Evolutionary conservation across 2,888 invertebrate species (phyloP), one percentile per base, ranked within the genome.

Genomic region (Cephus nigrinus): DNA sequence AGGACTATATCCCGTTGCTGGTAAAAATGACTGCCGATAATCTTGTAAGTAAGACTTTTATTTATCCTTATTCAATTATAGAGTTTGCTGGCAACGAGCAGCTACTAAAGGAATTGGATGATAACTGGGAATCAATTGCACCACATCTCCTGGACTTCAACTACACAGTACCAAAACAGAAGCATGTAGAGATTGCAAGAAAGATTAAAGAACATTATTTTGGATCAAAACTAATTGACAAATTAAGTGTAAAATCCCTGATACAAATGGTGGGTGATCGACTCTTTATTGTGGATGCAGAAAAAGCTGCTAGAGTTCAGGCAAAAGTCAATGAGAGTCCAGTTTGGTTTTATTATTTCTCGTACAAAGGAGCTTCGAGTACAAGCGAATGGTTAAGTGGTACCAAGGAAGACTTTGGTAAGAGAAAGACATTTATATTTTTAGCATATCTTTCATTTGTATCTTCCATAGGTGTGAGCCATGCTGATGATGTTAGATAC

Each of bases 1-100:
- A 90, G 96, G 96, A 77, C 92, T 96, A 32, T 96, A 95, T 85
- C 96, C 96, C 36, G 95, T 94, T 69, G 94, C 94, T 86, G 93
- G 95, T 95, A 91, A 55, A 55, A 55, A 55, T 55, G 23, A 55
- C 23, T 55, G 23, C 1, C 2, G 15, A 55, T 55, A 23, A 55
- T 5, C 23, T 55, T 55, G 23, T 23, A 23, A 40, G 5, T 40
- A 23, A 55, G 9, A 23, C 9, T 55, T 9, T 5, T 55, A 23
- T 23, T 55, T 55, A 55, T 55, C 9, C 23, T 23, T 23, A 23
- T 55, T 23, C 9, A 5, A 23, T 55, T 55, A 80, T 85, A 85
- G 92, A 91, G 74, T 89, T 93, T 30, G 82, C 92, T 75, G 83
- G 87, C 69, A 92, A 93, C 11, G 90, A 92, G 0, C 90, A 91